A percentile compares a stretch with the other conserved stretches of the same genome.
Conservation (phyloP, 2,888 invertebrate species). For the Alentia gelatinosa region DNA sequence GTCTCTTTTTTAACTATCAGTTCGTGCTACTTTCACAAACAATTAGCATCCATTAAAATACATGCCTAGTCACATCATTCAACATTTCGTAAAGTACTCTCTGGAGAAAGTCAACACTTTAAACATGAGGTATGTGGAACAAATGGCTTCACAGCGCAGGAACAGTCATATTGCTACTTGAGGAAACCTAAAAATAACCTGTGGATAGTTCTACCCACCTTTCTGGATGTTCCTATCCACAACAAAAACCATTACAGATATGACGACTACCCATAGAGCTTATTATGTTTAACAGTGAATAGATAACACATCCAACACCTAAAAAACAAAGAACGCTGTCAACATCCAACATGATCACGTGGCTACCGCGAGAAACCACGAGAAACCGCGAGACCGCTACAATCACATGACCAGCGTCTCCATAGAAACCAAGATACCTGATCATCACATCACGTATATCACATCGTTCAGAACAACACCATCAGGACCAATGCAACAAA, state of each 20-base stretch:
- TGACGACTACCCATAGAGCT: background rate
- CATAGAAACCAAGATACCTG: slow-evolving; percentile 32
- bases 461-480: slow-evolving; percentile 26
- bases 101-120: background rate
- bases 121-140: slow-evolving; percentile 31
- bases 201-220: background rate
- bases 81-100: slow-evolving; percentile 1
- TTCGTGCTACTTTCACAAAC: background rate
- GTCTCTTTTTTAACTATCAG: background rate
- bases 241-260: background rate
- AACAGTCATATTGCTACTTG: background rate
- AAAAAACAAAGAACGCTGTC: background rate
- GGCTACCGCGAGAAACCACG: background rate
- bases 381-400: background rate
- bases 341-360: background rate
- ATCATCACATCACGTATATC: slow-evolving; percentile 39
- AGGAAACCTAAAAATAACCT: background rate
- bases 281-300: slow-evolving; percentile 16
- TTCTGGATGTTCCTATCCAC: too few relatives aligned
- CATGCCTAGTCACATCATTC: slow-evolving; percentile 13
- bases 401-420: slow-evolving; percentile 39
- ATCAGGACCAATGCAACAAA: background rate
- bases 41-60: background rate
- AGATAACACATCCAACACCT: slow-evolving; percentile 34
- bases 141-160: background rate